Evolutionary conservation across 2,888 invertebrate genomes (phyloP), one percentile per base, ranked within the genome.

Genomic region (Amphimallon solstitiale): DNA sequence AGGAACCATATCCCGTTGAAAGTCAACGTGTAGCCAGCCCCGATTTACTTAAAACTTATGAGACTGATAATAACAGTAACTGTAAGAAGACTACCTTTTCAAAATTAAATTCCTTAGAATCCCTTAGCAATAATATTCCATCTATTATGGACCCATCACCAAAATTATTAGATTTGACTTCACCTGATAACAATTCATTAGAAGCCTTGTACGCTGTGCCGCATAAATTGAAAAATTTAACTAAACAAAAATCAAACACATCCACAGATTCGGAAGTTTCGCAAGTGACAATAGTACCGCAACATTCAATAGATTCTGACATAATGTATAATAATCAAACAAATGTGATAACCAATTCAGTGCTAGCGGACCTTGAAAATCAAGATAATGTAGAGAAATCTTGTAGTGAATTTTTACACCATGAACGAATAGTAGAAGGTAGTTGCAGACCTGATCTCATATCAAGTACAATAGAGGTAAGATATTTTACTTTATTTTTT

Each of bases 321-420:
- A 74, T 80, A 21, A 80, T 81, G 76, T 81, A 82, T 68, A 77
- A 80, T 66, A 75, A 75, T 49, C 67, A 72, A 43, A 72, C 75
- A 17, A 71, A 70, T 40, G 72, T 76, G 64, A 77, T 78, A 37
- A 78, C 76, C 34, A 81, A 80, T 72, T 78, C 81, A 17, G 79
- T 79, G 40, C 72, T 82, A 61, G 76, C 80, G 3, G 81, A 82
- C 54, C 71, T 82, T 56, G 83, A 83, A 54, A 78, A 77, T 49
- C 79, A 79, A 66, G 80, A 80, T 63, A 75, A 75, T 70, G 74
- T 70, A 63, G 79, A 78, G 21, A 70, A 70, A 49, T 65, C 68
- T 63, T 73, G 79, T 81, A 74, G 85, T 84, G 74, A 85, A 83
- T 83, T 86, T 85, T 65, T 75, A 69, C 85, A 85, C 5, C 85